phyloP scores from a whole-genome alignment of 2,797 vertebrate genomes.

The Corythornis leucogaster region DNA sequence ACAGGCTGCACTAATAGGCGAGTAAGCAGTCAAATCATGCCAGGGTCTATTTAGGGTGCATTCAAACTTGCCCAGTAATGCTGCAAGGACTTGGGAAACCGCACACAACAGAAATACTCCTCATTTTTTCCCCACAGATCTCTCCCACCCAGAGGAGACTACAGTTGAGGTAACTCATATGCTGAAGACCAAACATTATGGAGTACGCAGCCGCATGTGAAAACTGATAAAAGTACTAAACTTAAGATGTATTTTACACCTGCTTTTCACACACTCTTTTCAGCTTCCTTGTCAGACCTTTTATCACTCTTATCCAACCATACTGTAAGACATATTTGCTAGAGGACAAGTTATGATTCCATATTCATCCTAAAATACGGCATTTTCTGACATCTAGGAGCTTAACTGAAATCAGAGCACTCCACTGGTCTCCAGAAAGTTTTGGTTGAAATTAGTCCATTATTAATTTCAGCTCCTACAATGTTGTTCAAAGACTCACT shows the following conservation, averaged over 20 bases:
- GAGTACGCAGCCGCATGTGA: constrained; percentile 11
- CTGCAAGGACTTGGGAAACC: not conserved
- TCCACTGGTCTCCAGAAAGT: not conserved
- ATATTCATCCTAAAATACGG: not conserved
- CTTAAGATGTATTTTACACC: constrained; percentile 29
- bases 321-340: not conserved
- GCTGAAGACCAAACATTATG: not conserved
- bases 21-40: not conserved
- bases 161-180: not conserved
- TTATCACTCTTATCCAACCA: not conserved
- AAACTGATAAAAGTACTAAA: constrained; percentile 18
- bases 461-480: not conserved
- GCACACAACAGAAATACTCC: not conserved
- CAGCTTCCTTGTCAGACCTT: not conserved
- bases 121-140: not conserved
- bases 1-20: not conserved
- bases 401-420: not conserved
- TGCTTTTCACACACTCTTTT: constrained; percentile 16
- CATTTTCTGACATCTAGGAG: constrained; percentile 19
- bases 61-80: not conserved
- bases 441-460: not conserved
- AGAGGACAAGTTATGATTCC: not conserved
- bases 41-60: not conserved
- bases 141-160: not conserved
- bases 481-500: not conserved